Base-by-base conservation (phyloP, 2,797 vertebrate genomes). In the Hapalemur alaotrensis region DNA sequence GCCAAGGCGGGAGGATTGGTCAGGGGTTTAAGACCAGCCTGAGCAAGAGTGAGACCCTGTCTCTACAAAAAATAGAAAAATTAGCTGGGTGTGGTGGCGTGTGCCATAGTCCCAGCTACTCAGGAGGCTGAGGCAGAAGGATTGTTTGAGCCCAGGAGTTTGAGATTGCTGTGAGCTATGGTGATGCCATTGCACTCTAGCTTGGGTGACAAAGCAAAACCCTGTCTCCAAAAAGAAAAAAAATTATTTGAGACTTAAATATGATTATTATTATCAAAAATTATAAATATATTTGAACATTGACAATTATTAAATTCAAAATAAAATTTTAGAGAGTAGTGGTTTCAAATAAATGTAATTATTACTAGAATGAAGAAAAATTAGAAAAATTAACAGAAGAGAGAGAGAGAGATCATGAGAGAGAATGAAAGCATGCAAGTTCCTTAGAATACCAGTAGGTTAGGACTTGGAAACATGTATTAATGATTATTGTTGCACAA, bases 221-320 rank as follows among this genome's bases (percentile, higher is more conserved):
- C 32, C 32, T n/a, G 4, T 65, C 63, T 65, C 23, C 54, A 32
- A 63, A 63, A 32, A 63, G 15, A 32, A 32, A 87, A 94, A 94
- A 93, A 93, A 69, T 69, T 73, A 93, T 67, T 90, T 81, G 17
- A 7, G n/a, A 81, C 63, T 52, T 7, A 89, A 70, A 41, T 52
- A 72, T 65, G 54, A 70, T 91, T 73, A 78, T 90, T 91, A 89
- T n/a, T 38, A 91, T 78, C 48, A 96, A 83, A 95, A 25, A 79
- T 46, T 72, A 50, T 32, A 79, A 61, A 76, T 22, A 61, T 54
- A 54, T 38, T 93, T 89, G 52, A 78, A 89, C 54, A 72, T 84
- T 89, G 50, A 93, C 61, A 79, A 70, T 78, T 91, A 67, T 95
- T 89, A 91, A 93, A 91, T 72, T 72, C 61, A 70, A 91, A 96